These are phyloP conservation scores for Darevskia mixta DNA, from an alignment of 2,797 vertebrate species.

Conservation along the genomic window DNA sequence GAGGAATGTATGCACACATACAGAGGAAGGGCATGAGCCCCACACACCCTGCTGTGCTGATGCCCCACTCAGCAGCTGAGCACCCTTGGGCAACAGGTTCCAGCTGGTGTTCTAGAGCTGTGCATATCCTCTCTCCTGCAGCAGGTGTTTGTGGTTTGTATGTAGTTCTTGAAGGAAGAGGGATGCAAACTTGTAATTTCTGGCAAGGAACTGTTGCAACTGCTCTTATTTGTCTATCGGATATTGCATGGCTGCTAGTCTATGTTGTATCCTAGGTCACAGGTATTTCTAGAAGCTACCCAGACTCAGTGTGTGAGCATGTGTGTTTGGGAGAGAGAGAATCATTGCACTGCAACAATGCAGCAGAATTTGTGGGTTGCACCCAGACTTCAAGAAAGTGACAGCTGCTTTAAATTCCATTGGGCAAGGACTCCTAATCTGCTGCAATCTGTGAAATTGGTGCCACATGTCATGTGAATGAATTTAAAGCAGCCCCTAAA, in stretches of 20 bases:
- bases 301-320: background rate
- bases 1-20: background rate
- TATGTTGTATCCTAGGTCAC: background rate
- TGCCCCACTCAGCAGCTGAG: background rate
- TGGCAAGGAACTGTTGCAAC: background rate
- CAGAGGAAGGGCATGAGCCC: background rate
- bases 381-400: background rate
- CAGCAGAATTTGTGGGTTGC: background rate
- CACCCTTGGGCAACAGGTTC: background rate
- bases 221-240: background rate
- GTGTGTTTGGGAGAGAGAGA: no score
- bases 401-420: slow-evolving; percentile 11
- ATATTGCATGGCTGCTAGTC: background rate
- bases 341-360: background rate
- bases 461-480: slow-evolving; percentile 7
- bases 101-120: no score
- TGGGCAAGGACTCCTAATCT: background rate
- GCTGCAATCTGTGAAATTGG: background rate
- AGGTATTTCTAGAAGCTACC: background rate
- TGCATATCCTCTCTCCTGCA: background rate
- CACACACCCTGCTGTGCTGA: background rate
- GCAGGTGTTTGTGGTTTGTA: background rate
- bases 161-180: background rate
- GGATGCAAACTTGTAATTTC: background rate
- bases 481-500: background rate